A percentile compares a stretch with the other conserved stretches of the same genome.
These are phyloP conservation scores for Myotis vivesi DNA, from an alignment of 2,797 vertebrate species.

Conservation along the genomic window DNA sequence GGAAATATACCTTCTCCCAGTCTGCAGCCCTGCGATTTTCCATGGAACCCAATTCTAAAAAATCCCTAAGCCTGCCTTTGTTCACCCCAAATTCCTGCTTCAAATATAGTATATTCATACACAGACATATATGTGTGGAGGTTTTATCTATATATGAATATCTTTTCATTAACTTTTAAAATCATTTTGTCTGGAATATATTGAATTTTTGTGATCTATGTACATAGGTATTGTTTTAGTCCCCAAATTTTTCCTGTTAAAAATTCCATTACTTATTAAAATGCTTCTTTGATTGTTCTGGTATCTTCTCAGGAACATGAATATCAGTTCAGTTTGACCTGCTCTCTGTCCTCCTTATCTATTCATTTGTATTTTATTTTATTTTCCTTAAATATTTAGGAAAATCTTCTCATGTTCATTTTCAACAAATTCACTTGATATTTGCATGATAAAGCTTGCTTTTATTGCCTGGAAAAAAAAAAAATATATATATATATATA, in stretches of 20 bases:
- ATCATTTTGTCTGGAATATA: neutral
- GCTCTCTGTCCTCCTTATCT: neutral
- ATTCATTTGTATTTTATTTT: neutral
- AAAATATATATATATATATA: too few species aligned
- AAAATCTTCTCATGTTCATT: neutral
- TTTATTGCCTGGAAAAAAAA: neutral
- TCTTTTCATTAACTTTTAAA: neutral
- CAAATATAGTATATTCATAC: neutral
- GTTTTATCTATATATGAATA: neutral
- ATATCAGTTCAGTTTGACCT: neutral
- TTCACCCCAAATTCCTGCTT: too few species aligned
- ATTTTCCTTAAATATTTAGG: neutral
- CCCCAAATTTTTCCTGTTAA: neutral
- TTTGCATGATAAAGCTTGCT: neutral
- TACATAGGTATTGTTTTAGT: neutral
- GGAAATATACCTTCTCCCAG: too few species aligned
- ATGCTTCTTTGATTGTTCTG: neutral
- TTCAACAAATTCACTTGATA: neutral
- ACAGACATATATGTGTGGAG: neutral
- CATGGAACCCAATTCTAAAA: too few species aligned
- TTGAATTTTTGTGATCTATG: neutral
- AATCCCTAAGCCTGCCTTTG: too few species aligned
- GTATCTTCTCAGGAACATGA: neutral
- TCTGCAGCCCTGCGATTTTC: too few species aligned
- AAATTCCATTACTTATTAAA: neutral